Evolutionary conservation across 2,113 vertebrate species (phyloP).

Genomic region (Paratilapia polleni): DNA sequence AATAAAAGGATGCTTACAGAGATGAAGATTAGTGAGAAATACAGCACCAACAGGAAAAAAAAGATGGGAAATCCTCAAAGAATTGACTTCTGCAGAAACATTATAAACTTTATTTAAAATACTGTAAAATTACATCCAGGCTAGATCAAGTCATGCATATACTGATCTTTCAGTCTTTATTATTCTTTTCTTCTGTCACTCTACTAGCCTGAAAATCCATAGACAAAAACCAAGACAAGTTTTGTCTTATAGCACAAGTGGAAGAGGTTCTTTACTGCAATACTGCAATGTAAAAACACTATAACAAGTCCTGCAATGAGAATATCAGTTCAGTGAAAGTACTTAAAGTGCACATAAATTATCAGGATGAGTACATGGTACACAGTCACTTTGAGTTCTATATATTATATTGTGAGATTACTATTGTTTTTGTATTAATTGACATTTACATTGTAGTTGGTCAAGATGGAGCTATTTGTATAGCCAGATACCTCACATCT

Average conservation of each 20-base stretch:
- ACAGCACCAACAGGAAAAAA: slow-evolving; percentile 32
- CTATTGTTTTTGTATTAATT: background rate
- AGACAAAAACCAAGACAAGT: background rate
- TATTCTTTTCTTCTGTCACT: background rate
- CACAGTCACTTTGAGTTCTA: background rate
- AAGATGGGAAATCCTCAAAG: background rate
- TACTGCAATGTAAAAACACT: background rate
- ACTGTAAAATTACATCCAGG: background rate
- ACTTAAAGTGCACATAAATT: fast-evolving
- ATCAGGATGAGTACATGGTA: background rate
- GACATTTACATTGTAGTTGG: background rate
- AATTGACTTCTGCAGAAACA: slow-evolving; percentile 5
- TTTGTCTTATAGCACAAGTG: no score
- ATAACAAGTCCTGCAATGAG: background rate
- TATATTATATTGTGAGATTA: background rate
- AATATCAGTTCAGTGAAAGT: background rate
- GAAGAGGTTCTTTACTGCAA: no score
- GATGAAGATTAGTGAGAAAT: slow-evolving; percentile 46
- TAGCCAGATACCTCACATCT: background rate
- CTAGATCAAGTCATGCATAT: background rate
- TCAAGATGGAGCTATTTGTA: background rate
- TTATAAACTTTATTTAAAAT: background rate
- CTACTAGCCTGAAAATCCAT: background rate
- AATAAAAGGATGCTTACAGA: background rate
- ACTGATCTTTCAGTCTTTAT: background rate